Evolutionary conservation across 2,113 vertebrate species (phyloP).

Genomic region (Cynocephalus volans): DNA sequence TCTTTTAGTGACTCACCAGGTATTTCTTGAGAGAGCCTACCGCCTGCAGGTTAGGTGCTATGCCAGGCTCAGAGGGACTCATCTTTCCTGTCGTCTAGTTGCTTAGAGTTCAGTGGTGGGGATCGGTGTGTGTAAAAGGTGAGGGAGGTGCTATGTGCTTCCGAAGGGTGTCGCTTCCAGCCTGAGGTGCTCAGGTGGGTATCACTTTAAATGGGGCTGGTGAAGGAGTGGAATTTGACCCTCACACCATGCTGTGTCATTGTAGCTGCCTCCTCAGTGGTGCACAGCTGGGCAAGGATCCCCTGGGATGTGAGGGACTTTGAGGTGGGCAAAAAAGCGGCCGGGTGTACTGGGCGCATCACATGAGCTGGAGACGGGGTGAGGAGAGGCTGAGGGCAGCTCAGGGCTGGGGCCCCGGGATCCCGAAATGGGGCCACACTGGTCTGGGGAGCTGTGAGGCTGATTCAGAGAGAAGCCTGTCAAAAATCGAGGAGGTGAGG

Average conservation of each 20-base stretch:
- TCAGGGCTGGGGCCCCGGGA: too few relatives aligned
- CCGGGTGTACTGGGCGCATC: not conserved
- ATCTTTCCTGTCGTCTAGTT: not conserved
- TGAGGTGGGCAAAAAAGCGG: too few relatives aligned
- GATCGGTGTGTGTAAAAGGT: fast-evolving
- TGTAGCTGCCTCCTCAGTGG: not conserved
- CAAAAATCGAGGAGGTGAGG: not conserved
- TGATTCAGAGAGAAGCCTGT: not conserved
- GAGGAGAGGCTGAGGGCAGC: not conserved
- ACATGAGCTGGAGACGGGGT: not conserved
- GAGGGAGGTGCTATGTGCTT: fast-evolving
- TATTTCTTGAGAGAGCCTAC: not conserved
- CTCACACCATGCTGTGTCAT: fast-evolving
- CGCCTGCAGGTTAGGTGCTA: not conserved
- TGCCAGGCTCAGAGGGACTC: not conserved
- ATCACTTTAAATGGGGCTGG: too few relatives aligned
- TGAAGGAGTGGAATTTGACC: not conserved
- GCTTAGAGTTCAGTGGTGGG: not conserved
- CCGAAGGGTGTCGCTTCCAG: not conserved
- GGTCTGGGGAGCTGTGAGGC: not conserved
- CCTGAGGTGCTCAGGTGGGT: not conserved
- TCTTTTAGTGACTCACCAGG: not conserved
- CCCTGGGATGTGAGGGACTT: not conserved
- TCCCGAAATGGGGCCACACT: not conserved
- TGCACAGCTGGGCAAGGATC: not conserved